Conservation (phyloP, 2,113 vertebrate species). For the Alligator mississippiensis region DNA sequence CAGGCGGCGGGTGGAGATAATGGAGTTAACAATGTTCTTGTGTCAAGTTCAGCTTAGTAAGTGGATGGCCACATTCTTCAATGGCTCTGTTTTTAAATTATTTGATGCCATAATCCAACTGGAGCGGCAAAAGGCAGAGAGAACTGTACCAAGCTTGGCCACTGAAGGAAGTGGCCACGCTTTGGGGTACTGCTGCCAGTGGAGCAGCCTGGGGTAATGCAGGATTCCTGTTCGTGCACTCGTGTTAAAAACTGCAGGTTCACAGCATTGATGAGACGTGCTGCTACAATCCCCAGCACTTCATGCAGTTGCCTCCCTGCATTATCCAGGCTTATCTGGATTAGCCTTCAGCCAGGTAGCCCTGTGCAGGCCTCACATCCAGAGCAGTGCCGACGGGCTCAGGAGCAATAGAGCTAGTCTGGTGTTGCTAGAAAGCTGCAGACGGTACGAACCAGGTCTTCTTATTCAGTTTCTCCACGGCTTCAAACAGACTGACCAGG, state of each 20-base stretch:
- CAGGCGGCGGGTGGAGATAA: too few species aligned
- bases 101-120: too few species aligned
- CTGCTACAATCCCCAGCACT: neutral
- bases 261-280: fast-evolving
- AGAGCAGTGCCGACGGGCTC: neutral
- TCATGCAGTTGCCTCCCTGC: neutral
- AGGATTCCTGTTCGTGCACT: fast-evolving
- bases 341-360: neutral
- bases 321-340: neutral
- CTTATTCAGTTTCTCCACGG: neutral
- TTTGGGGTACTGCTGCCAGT: neutral
- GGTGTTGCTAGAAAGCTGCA: neutral
- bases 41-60: too few species aligned
- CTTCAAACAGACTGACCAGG: neutral
- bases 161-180: too few species aligned
- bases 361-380: neutral
- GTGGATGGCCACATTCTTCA: too few species aligned
- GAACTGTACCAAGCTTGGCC: neutral
- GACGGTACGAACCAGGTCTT: fast-evolving
- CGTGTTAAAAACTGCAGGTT: neutral
- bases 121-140: too few species aligned
- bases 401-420: neutral
- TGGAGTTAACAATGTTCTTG: too few species aligned
- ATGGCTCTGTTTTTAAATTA: too few species aligned
- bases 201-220: fast-evolving